phyloP scores from a whole-genome alignment of 2,888 invertebrate genomes.

The Julus scanicus region DNA sequence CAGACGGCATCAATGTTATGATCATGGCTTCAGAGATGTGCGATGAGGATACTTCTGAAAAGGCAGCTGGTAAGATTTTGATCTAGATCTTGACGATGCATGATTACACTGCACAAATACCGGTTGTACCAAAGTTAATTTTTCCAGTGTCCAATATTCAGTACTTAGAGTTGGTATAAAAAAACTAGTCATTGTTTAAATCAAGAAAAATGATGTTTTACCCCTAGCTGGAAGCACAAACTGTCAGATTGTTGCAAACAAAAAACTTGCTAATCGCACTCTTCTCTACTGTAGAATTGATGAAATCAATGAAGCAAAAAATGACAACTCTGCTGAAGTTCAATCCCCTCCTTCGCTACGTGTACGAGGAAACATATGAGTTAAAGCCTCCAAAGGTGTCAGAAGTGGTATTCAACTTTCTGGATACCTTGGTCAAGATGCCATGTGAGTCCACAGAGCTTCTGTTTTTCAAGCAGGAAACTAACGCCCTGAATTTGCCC shows the following conservation, averaged over 20 bases:
- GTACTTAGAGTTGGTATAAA: no score
- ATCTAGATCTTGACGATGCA: no score
- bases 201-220: no score
- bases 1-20: neutral
- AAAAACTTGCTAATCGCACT: no score
- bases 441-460: neutral
- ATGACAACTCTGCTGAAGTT: neutral
- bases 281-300: neutral
- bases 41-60: neutral
- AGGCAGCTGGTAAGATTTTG: neutral
- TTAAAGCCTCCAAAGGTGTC: neutral
- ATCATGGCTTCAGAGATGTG: neutral
- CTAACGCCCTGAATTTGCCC: neutral
- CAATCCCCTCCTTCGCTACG: neutral
- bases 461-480: neutral
- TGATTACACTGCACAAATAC: no score
- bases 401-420: neutral
- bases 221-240: neutral
- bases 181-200: no score
- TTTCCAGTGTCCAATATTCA: no score
- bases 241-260: no score
- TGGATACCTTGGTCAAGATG: neutral
- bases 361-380: no score
- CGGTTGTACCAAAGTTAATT: no score
- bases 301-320: neutral